phyloP scores from a whole-genome alignment of 2,113 vertebrate species.

The Pseudopodoces humilis region DNA sequence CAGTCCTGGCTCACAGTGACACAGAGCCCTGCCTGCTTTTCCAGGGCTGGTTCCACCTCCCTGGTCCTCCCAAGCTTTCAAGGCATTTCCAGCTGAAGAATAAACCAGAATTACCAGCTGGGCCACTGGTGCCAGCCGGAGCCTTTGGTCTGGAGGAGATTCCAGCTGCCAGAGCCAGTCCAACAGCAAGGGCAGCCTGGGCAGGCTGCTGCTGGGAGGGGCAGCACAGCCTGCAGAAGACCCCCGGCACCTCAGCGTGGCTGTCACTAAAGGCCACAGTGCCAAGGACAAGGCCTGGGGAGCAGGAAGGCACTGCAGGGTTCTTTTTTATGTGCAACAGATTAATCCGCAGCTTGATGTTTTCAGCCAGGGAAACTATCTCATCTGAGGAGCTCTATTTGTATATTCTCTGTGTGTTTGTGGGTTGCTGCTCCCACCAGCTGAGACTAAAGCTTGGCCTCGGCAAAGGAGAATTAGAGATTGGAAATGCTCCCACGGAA shows the following conservation, averaged over 20 bases:
- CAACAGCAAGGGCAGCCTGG: not conserved
- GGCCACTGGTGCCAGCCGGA: fast-evolving
- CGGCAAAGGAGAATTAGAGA: fast-evolving
- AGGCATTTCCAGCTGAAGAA: not conserved
- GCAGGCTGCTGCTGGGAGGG: not conserved
- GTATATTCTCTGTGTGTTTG: not conserved
- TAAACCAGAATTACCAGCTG: not conserved
- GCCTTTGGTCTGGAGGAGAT: not conserved
- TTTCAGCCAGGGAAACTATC: not conserved
- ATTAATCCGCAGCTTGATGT: fast-evolving
- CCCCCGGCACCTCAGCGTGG: fast-evolving
- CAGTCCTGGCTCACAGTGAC: fast-evolving
- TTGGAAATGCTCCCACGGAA: not conserved
- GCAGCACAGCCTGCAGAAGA: not conserved
- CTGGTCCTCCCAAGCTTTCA: not conserved
- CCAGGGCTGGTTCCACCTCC: not conserved
- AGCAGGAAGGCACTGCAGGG: not conserved
- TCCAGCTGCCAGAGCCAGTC: not conserved
- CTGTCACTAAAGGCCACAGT: not conserved
- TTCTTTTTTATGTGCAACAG: not conserved
- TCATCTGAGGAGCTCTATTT: not conserved
- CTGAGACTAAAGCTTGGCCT: not conserved
- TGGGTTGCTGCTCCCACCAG: not conserved
- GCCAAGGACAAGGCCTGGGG: fast-evolving
- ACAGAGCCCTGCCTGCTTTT: not conserved